Conservation (phyloP, 2,888 invertebrate genomes). For the Spisula solida region DNA sequence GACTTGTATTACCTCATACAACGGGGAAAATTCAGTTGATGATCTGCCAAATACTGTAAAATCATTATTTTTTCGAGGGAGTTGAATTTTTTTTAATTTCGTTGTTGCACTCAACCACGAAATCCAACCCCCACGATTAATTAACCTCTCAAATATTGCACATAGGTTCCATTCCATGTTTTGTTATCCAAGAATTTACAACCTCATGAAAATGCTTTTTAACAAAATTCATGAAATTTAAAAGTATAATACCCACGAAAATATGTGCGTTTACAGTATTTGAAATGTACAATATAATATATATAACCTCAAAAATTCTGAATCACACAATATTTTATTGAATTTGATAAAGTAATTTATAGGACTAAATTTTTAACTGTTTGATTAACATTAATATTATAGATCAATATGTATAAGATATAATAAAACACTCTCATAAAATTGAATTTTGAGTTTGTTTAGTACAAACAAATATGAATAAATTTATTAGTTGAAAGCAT, state of each 20-base stretch:
- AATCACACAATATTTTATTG: not conserved
- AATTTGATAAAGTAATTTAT: not conserved
- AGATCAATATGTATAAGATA: not conserved
- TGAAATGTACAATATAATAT: not conserved
- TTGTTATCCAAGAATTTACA: no score
- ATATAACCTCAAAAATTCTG: not conserved
- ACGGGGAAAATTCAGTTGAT: not conserved
- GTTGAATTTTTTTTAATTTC: no score
- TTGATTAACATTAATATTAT: not conserved
- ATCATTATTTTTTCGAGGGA: no score
- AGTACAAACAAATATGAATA: not conserved
- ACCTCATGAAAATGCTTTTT: no score
- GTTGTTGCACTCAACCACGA: no score
- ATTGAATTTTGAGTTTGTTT: not conserved
- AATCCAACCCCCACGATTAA: no score
- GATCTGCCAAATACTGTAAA: not conserved
- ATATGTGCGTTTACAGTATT: no score
- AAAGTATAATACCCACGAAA: no score
- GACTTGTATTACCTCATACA: not conserved
- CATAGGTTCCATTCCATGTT: no score
- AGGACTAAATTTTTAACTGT: not conserved
- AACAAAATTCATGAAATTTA: no score
- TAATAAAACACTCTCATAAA: not conserved
- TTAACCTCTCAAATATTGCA: no score
- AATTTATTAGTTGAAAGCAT: not conserved